Evolutionary conservation across 2,113 vertebrate genomes (phyloP), one percentile per base, ranked within the genome.

Genomic region (Edolisoma coerulescens): DNA sequence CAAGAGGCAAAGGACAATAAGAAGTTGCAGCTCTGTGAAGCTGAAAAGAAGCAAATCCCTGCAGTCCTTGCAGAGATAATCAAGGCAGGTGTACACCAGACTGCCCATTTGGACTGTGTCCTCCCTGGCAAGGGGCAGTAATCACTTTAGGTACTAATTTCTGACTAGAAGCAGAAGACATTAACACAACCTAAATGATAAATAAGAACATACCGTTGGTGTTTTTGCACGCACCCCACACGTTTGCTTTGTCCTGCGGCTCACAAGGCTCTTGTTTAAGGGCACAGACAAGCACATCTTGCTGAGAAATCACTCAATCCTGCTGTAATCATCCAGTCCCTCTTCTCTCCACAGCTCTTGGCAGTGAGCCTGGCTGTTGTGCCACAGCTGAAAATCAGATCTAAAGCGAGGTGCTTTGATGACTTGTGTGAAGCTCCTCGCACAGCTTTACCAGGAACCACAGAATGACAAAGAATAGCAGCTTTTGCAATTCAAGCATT

Each of bases 351-450:
- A 15, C 80, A 71, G 56, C 12, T 82, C 56, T 26, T 96, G 93
- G 93, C 84, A 13, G 39, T 7, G 22, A 89, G 91, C 80, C 94
- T 91, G 56, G 52, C 65, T 95, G 89, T 64, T 81, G 91, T 89
- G 84, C 60, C 89, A 87, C 80, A 44, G 91, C 87, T 91, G 77
- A 84, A 92, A 94, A 95, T 73, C 41, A 92, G 69, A 84, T 84
- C 35, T 32, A 82, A 87, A 60, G 73, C 2, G 0, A 73, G 63
- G 68, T 5, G 4, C 71, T 90, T 74, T 79, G 93, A 83, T 85
- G 84, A 21, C 64, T 60, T 59, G 69, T 68, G 81, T 11, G 53
- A 56, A 75, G 87, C 92, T 83, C 53, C 53, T 63, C 2, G 8
- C 78, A 35, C 41, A 84, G 93, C 60, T 91, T 63, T 33, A 52